Evolutionary conservation across 2,797 vertebrate species (phyloP).

Genomic region (Pterois miles): DNA sequence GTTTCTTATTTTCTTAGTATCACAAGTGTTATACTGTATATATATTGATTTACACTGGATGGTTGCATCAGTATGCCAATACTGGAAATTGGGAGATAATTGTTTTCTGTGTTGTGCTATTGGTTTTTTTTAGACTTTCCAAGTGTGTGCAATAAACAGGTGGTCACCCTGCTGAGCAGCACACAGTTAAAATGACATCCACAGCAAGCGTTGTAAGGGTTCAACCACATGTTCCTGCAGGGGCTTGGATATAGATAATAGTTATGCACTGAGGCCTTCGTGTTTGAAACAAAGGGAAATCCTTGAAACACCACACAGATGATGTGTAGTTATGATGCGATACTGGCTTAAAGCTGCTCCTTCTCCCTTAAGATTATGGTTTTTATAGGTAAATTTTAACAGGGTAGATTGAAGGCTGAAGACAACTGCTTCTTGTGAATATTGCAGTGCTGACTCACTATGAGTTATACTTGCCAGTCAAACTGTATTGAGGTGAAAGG

Average conservation of each 20-base stretch:
- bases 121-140: slow-evolving; percentile 41
- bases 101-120: slow-evolving; percentile 9
- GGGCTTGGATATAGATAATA: slow-evolving; percentile 80
- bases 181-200: slow-evolving; percentile 84
- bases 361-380: neutral
- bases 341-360: neutral
- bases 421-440: neutral
- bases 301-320: slow-evolving; percentile 10
- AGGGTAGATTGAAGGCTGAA: neutral
- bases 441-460: neutral
- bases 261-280: slow-evolving; percentile 60
- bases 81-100: neutral
- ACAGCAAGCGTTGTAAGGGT: slow-evolving; percentile 81
- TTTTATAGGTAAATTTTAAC: neutral
- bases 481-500: neutral
- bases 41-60: slow-evolving; percentile 25
- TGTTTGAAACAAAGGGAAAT: slow-evolving; percentile 58
- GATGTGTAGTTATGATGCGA: slow-evolving; percentile 11
- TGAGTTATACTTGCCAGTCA: neutral
- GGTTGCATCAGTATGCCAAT: slow-evolving; percentile 15
- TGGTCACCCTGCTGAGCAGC: slow-evolving; percentile 79
- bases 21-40: neutral
- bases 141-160: slow-evolving; percentile 81
- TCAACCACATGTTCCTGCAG: slow-evolving; percentile 81
- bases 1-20: neutral